Evolutionary conservation across 2,113 vertebrate genomes (phyloP).

Genomic region (Notothenia rossii): DNA sequence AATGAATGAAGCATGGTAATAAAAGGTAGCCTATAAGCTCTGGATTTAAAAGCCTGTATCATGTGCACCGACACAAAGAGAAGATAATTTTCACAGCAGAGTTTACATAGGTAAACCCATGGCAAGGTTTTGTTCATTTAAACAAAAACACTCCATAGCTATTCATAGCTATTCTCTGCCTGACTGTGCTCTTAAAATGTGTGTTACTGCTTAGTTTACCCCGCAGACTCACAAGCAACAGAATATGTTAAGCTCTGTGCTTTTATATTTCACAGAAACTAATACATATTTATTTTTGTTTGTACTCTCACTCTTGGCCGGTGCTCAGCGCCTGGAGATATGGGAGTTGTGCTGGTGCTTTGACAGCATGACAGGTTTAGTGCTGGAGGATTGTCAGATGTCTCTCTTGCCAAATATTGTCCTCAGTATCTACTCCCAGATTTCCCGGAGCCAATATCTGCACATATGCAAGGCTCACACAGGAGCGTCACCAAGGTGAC

Average conservation of each 20-base stretch:
- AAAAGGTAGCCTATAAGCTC: conserved; percentile 39
- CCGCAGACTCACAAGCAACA: conserved; percentile 37
- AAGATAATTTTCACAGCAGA: conserved; percentile 66
- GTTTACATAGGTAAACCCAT: conserved; percentile 52
- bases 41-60: conserved; percentile 33
- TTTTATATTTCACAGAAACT: conserved; percentile 43
- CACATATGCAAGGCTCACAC: conserved; percentile 52
- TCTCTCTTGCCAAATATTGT: conserved; percentile 68
- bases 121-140: conserved; percentile 65
- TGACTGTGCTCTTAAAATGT: conserved; percentile 25
- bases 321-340: conserved; percentile 47
- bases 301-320: conserved; percentile 36
- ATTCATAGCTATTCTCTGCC: conserved; percentile 13
- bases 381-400: conserved; percentile 69
- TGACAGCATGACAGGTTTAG: conserved; percentile 74
- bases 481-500: conserved; percentile 62
- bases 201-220: conserved; percentile 13
- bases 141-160: conserved; percentile 39
- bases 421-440: conserved; percentile 57
- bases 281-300: conserved; percentile 62
- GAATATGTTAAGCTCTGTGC: conserved; percentile 41
- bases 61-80: conserved; percentile 43
- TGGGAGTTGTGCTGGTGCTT: conserved; percentile 52
- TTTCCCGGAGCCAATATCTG: conserved; percentile 57
- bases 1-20: conserved; percentile 62